A percentile compares a stretch with the other conserved stretches of the same genome.
Conservation (phyloP, 2,797 vertebrate species). For the Fistularia commersonii region DNA sequence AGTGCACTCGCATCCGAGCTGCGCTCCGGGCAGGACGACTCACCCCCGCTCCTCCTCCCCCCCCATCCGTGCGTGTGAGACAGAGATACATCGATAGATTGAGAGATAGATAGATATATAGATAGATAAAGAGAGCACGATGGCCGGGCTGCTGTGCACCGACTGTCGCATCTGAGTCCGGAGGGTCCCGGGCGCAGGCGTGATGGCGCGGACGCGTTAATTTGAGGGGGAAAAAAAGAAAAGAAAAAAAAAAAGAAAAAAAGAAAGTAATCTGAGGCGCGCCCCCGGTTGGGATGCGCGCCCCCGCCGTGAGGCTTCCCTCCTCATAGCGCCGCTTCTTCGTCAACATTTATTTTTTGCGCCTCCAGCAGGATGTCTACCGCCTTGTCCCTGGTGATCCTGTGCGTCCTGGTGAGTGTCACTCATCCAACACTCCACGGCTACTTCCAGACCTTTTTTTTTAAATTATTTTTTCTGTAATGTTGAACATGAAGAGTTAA, state of each 20-base stretch:
- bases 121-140: no score
- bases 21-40: constrained; percentile 65
- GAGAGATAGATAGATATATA: no score
- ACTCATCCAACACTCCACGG: neutral
- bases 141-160: constrained; percentile 3
- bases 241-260: no score
- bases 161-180: constrained; percentile 37
- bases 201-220: constrained; percentile 54
- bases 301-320: constrained; percentile 43
- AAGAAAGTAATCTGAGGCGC: constrained; percentile 38
- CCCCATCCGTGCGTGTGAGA: constrained; percentile 10
- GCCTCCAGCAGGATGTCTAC: constrained; percentile 67
- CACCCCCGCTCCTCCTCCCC: constrained; percentile 22
- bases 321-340: constrained; percentile 48
- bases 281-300: constrained; percentile 68
- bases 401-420: constrained; percentile 71
- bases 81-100: no score
- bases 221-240: constrained; percentile 22
- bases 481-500: no score
- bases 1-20: constrained; percentile 74
- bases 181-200: constrained; percentile 42
- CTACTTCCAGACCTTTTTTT: neutral
- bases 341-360: constrained; percentile 35
- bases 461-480: no score
- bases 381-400: constrained; percentile 54